These are phyloP conservation scores for Eugnorisma glareosa DNA, from an alignment of 2,888 invertebrate species.

Conservation along the genomic window DNA sequence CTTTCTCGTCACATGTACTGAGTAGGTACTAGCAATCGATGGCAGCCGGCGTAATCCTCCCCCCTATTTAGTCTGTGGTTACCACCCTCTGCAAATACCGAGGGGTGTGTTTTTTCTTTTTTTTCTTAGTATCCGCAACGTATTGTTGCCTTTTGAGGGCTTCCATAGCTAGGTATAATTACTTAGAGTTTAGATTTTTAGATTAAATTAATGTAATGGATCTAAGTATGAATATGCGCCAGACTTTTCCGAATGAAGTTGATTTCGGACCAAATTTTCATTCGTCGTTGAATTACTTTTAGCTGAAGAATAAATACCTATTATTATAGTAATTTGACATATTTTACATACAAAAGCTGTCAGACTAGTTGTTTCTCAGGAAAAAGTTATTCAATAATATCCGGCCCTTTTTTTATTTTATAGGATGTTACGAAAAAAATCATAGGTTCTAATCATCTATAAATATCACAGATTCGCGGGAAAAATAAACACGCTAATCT, in stretches of 20 bases:
- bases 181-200: neutral
- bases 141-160: constrained; percentile 56
- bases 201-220: neutral
- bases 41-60: constrained; percentile 61
- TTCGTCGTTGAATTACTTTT: neutral
- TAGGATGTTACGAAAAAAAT: neutral
- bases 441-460: neutral
- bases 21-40: constrained; percentile 62
- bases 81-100: constrained; percentile 59
- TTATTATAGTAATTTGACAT: no score
- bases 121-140: constrained; percentile 49
- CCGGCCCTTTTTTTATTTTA: neutral
- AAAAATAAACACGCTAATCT: neutral
- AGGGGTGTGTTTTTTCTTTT: constrained; percentile 48
- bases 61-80: constrained; percentile 67
- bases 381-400: neutral
- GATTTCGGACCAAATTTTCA: neutral
- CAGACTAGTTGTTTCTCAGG: neutral
- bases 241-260: neutral
- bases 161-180: constrained; percentile 14
- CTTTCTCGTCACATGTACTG: constrained; percentile 54
- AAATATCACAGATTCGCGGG: neutral
- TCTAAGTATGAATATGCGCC: neutral
- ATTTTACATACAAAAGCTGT: neutral
- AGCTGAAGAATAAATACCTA: neutral